A percentile compares a stretch with the other conserved stretches of the same genome.
phyloP scores from a whole-genome alignment of 2,797 vertebrate species.

The Garrulus glandarius region DNA sequence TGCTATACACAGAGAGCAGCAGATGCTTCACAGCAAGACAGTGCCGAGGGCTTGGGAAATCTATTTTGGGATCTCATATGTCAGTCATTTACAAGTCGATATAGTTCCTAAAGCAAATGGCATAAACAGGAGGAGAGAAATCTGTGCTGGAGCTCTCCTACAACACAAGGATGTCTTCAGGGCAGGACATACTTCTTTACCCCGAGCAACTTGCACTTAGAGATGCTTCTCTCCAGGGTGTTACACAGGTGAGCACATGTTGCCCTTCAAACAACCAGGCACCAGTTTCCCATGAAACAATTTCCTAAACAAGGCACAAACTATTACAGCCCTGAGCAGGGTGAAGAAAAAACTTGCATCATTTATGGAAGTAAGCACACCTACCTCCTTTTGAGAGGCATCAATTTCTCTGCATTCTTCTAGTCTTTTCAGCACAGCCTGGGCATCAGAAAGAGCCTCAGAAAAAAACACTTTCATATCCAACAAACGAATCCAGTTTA shows the following conservation, averaged over 20 bases:
- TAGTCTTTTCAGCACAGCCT: constrained; percentile 60
- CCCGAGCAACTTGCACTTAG: not conserved
- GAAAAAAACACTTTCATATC: constrained; percentile 70
- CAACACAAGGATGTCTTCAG: not conserved
- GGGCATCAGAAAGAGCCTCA: constrained; percentile 55
- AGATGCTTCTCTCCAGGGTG: not conserved
- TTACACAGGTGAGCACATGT: not conserved
- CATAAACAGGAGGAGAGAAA: not conserved
- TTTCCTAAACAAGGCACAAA: not conserved
- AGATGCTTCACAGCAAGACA: not conserved
- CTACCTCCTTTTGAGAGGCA: constrained; percentile 70
- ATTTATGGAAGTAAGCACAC: constrained; percentile 1
- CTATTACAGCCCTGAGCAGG: not conserved
- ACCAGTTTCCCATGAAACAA: not conserved
- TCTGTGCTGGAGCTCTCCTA: not conserved
- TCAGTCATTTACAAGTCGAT: not conserved
- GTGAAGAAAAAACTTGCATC: not conserved
- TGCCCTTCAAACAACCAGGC: not conserved
- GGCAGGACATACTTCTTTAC: not conserved
- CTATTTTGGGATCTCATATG: not conserved
- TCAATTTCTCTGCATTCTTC: constrained; percentile 60
- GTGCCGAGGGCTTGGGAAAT: rapidly evolving
- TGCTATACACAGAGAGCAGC: not conserved
- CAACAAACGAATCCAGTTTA: constrained; percentile 73
- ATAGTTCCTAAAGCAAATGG: not conserved